A percentile compares a stretch with the other conserved stretches of the same genome.
Evolutionary conservation across 2,797 vertebrate species (phyloP).

Genomic region (Triplophysa yarkandensis): DNA sequence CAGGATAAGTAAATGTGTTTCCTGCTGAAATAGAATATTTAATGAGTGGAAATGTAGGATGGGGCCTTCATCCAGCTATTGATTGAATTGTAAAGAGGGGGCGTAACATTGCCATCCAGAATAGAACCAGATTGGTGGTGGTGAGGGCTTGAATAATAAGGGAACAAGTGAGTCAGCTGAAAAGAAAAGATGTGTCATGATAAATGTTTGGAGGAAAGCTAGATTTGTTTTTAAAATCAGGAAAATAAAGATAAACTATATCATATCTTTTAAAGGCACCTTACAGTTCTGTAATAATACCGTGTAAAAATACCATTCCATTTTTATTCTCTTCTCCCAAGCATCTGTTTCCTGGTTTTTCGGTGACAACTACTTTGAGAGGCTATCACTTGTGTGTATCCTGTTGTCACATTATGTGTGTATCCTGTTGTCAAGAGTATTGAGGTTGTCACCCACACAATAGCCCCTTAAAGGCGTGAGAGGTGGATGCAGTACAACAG

Average conservation of each 20-base stretch:
- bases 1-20: background rate
- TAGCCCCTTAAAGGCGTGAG: constrained; percentile 17
- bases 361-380: constrained; percentile 28
- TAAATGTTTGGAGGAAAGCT: background rate
- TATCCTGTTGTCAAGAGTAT: constrained; percentile 29
- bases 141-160: constrained; percentile 19
- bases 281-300: constrained; percentile 13
- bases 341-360: constrained; percentile 47
- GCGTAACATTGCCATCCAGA: background rate
- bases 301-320: constrained; percentile 16
- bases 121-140: constrained; percentile 26
- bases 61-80: background rate
- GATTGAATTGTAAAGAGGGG: constrained; percentile 5
- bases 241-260: constrained; percentile 11
- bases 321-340: constrained; percentile 28
- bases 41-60: constrained; percentile 2
- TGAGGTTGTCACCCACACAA: constrained; percentile 25
- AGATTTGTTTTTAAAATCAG: background rate
- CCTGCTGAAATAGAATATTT: background rate
- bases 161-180: constrained; percentile 9
- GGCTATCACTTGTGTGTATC: constrained; percentile 1
- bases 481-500: constrained; percentile 20
- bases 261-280: constrained; percentile 24
- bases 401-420: constrained; percentile 13
- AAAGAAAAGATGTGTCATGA: constrained; percentile 5